Base-by-base conservation (phyloP, 2,888 invertebrate species). In the Pterostichus niger region DNA sequence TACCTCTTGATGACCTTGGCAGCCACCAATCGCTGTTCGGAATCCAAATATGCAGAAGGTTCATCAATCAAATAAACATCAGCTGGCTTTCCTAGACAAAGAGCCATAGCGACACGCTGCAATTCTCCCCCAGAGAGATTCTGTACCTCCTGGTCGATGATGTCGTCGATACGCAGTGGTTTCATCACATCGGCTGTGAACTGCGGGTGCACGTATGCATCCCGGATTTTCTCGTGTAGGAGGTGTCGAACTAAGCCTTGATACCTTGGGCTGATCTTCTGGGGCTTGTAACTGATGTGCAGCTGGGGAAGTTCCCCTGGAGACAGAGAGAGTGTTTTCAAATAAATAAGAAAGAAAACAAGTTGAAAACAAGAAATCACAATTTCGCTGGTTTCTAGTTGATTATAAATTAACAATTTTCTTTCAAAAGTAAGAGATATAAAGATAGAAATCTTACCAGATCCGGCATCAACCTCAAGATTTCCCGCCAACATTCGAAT, bases 101-200 rank as follows among this genome's bases (percentile, higher is more conserved):
- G 93, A 80, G 98, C 96, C 89, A 99, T 90, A 0, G 99, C 99
- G 24, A 99, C 98, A 88, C 99, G 93, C 91, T 99, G 99, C 92
- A 99, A 93, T 91, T 99, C 99, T 92, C 99, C 99, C 90, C 99
- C 99, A 86, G 99, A 99, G 84, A 99, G 92, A 90, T 99, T 99
- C 89, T 98, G 98, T 73, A 99, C 98, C 90, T 99, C 99, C 89
- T 99, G 98, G 90, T 99, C 99, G 92, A 98, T 98, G 49, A 99
- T 97, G 88, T 96, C 97, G 85, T 99, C 99, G 85, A 99, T 98
- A 90, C 96, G 96, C 91, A 99, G 93, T 0, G 99, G 99, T 88
- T 99, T 99, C 96, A 99, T 97, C 15, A 99, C 99, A 88, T 99
- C 99, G 9, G 99, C 98, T 86, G 98, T 95, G 90, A 99, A 99